phyloP scores from a whole-genome alignment of 2,113 vertebrate species.

The Plectropomus leopardus region DNA sequence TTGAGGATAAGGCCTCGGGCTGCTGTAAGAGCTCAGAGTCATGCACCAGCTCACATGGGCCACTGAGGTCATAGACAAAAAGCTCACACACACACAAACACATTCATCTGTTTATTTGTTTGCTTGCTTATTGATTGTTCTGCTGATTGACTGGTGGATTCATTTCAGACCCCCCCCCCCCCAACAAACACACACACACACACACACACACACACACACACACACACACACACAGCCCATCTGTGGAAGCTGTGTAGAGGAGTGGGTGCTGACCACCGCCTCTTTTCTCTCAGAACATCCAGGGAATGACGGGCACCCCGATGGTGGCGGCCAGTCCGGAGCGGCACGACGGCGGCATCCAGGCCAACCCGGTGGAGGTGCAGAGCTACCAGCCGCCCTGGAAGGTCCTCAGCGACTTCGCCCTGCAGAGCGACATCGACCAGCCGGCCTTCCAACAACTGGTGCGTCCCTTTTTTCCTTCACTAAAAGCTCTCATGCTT shows the following conservation, averaged over 20 bases:
- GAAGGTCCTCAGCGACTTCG: constrained; percentile 99
- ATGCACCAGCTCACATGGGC: background rate
- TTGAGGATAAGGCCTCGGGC: background rate
- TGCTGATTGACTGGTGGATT: constrained; percentile 39
- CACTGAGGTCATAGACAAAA: background rate
- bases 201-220: background rate
- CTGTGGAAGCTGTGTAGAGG: background rate
- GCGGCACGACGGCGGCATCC: constrained; percentile 97
- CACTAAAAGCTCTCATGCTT: background rate
- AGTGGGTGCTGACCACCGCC: constrained; percentile 5
- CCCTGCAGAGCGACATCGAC: constrained; percentile 99
- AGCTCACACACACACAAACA: background rate
- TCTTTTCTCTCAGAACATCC: constrained; percentile 92
- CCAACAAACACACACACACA: background rate
- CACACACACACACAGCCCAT: background rate
- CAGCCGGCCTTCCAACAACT: constrained; percentile 99
- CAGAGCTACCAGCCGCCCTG: constrained; percentile 99
- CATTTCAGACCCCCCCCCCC: constrained; percentile 11
- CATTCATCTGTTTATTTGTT: background rate
- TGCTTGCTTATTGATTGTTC: constrained; percentile 36
- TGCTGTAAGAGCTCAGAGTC: background rate
- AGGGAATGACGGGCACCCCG: constrained; percentile 98
- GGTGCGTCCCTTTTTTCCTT: constrained; percentile 84
- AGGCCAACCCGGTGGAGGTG: constrained; percentile 98
- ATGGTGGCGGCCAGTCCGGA: constrained; percentile 99